Evolutionary conservation across 2,113 vertebrate genomes (phyloP).

Genomic region (Pseudois nayaur): DNA sequence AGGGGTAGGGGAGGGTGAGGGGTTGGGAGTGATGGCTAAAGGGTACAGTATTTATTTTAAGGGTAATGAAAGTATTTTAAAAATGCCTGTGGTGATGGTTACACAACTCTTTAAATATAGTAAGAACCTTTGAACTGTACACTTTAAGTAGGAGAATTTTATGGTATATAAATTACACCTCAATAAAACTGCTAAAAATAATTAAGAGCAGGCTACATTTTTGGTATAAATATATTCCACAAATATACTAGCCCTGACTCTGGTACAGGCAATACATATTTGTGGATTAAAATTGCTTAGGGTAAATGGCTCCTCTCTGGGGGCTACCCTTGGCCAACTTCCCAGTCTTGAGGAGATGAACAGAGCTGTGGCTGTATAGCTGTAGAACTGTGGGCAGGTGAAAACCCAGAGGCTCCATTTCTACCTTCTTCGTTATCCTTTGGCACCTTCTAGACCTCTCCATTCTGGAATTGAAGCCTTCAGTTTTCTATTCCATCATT

Average conservation of each 20-base stretch:
- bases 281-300: neutral
- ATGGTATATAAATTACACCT: constrained; percentile 4
- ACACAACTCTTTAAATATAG: neutral
- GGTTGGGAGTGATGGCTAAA: neutral
- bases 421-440: neutral
- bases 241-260: neutral
- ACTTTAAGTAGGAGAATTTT: neutral
- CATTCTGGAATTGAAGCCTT: neutral
- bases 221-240: constrained; percentile 4
- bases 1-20: neutral
- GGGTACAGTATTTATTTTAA: neutral
- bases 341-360: neutral
- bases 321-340: neutral
- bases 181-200: constrained; percentile 17
- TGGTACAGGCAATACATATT: neutral
- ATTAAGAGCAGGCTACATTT: constrained; percentile 3
- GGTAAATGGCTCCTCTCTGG: neutral
- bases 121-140: neutral
- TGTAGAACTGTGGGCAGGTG: neutral
- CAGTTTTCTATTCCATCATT: neutral
- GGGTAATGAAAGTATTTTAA: neutral
- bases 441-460: neutral
- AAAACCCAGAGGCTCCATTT: neutral
- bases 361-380: neutral
- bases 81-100: neutral